Evolutionary conservation across 2,113 vertebrate genomes (phyloP), one percentile per base, ranked within the genome.

Genomic region (Turnix velox): DNA sequence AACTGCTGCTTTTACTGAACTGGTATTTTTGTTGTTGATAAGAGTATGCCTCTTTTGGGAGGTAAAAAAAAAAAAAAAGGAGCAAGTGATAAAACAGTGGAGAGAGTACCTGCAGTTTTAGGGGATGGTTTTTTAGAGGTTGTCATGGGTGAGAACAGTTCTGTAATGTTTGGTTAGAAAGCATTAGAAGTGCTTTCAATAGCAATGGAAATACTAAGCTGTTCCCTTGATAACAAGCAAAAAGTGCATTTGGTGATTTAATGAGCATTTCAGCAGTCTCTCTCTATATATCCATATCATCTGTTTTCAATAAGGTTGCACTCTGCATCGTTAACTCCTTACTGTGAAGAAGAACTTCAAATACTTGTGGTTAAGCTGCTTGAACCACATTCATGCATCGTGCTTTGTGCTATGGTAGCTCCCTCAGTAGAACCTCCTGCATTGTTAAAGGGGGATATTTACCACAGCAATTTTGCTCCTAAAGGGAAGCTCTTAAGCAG

Each of bases 71-170:
- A 87, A 87, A 93, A 82, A 35, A 62, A 23, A 9, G 14, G 73
- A 89, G 27, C 42, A 95, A 83, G 22, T 57, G 68, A 86, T 94
- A 86, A 94, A 94, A 90, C 35, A 48, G 17, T 55, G 30, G 66
- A 81, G 81, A 83, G 45, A 18, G 35, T 0, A 33, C 28, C 42
- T 93, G 82, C 37, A 84, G 55, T 93, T 90, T 93, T 35, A 87
- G 91, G 73, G 28, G 94, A 69, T 94, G 52, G 71, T 93, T 95
- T 95, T 95, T 93, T 85, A 58, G 80, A 95, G 87, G 71, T 96
- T 96, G 95, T 95, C 35, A 65, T 45, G 68, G 78, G 93, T 88
- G 94, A 94, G 76, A 96, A 95, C 62, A 88, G 35, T 92, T 94
- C 69, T 54, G 62, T 88, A 96, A 43, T 1, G 1, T 95, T 96